Percentiles rank a stretch among this genome's conserved stretches.
phyloP scores from a whole-genome alignment of 64 coral and sea anemone species.

The Montipora sp. region DNA sequence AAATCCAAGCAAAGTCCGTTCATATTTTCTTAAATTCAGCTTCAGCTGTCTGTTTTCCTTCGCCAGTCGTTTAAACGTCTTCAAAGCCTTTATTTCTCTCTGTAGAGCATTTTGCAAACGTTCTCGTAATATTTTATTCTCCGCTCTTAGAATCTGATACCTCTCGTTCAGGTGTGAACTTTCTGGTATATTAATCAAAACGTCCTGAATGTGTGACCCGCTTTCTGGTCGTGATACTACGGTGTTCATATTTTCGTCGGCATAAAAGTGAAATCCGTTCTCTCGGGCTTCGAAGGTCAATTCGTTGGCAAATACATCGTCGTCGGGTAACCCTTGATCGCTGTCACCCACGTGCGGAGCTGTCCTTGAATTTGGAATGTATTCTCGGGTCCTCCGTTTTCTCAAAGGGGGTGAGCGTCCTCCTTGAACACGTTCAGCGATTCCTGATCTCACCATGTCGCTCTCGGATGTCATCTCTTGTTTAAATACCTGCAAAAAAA shows the following conservation, averaged over 20 bases:
- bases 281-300: background rate
- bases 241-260: conserved; percentile 75
- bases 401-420: conserved; percentile 70
- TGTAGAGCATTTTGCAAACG: conserved; percentile 95
- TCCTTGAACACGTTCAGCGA: conserved; percentile 63
- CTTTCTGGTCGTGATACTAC: conserved; percentile 31
- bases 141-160: conserved; percentile 89
- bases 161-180: conserved; percentile 78
- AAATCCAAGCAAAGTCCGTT: conserved; percentile 84
- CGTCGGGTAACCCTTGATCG: background rate
- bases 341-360: background rate
- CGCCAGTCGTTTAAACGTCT: conserved; percentile 93
- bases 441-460: conserved; percentile 11
- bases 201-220: conserved; percentile 18
- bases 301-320: background rate
- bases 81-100: conserved; percentile 95
- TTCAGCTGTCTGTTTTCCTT: conserved; percentile 93
- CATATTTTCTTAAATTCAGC: conserved; percentile 83
- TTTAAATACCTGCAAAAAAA: background rate
- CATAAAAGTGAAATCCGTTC: conserved; percentile 26
- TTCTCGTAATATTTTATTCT: conserved; percentile 96
- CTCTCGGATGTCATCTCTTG: conserved; percentile 21
- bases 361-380: conserved; percentile 71
- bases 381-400: conserved; percentile 82
- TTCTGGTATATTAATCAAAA: conserved; percentile 40